These are phyloP conservation scores for Agrotis segetum DNA, from an alignment of 2,888 invertebrate genomes.

Conservation along the genomic window DNA sequence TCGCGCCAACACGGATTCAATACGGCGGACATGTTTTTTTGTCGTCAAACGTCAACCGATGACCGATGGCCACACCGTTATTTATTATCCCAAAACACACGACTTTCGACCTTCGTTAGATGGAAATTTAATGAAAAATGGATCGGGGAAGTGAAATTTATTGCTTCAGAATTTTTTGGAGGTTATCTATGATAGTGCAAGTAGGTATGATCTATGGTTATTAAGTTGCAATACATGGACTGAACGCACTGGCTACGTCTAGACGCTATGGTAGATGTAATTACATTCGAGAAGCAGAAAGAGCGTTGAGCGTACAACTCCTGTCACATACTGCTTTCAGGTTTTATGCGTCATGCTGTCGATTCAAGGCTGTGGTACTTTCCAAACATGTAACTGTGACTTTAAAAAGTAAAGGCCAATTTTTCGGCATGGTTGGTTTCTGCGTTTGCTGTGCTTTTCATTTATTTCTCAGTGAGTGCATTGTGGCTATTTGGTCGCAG, in stretches of 20 bases:
- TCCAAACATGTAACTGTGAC: too few relatives aligned
- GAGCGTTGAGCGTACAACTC: neutral
- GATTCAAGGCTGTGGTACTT: too few relatives aligned
- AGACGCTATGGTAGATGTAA: neutral
- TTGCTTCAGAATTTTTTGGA: constrained; percentile 15
- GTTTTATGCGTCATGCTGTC: neutral
- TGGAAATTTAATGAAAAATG: constrained; percentile 46
- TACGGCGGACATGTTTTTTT: constrained; percentile 46
- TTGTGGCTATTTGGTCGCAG: neutral
- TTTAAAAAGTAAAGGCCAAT: too few relatives aligned
- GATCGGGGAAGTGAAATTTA: constrained; percentile 32
- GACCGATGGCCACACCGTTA: constrained; percentile 57
- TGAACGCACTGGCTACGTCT: too few relatives aligned
- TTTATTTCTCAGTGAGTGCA: neutral
- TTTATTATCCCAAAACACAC: constrained; percentile 54
- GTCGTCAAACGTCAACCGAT: constrained; percentile 25
- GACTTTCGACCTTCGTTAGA: constrained; percentile 29
- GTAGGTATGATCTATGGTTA: neutral
- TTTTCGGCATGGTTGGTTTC: too few relatives aligned
- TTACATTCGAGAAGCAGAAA: neutral
- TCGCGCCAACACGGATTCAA: constrained; percentile 35
- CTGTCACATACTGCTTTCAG: neutral
- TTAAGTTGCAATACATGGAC: neutral
- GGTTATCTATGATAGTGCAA: neutral
- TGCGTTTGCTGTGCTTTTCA: neutral